These are phyloP conservation scores for Sinocyclocheilus anshuiensis DNA, from an alignment of 2,113 vertebrate species.

Conservation along the genomic window DNA sequence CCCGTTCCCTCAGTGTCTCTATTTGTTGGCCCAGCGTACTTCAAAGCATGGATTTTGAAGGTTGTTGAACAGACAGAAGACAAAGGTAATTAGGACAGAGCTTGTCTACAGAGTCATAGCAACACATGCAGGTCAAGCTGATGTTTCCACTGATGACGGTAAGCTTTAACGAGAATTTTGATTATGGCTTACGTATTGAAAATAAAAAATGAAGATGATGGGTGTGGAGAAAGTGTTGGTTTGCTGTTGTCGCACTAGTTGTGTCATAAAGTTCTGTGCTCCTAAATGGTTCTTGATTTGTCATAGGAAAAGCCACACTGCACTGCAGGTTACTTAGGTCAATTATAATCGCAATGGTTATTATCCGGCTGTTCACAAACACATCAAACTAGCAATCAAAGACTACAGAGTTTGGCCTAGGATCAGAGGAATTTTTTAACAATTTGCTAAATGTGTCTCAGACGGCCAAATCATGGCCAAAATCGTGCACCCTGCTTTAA, in stretches of 20 bases:
- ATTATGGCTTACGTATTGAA: not conserved
- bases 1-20: not conserved
- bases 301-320: not conserved
- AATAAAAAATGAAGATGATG: not conserved
- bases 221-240: too few species aligned
- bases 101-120: not conserved
- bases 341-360: not conserved
- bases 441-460: not conserved
- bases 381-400: not conserved
- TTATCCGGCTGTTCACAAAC: not conserved
- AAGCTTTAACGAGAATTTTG: not conserved
- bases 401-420: not conserved
- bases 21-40: not conserved
- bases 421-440: not conserved
- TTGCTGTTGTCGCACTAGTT: too few species aligned
- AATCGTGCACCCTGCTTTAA: too few species aligned
- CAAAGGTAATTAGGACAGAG: not conserved
- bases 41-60: not conserved
- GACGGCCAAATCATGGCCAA: not conserved
- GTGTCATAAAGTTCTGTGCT: too few species aligned
- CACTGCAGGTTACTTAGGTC: not conserved
- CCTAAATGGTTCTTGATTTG: not conserved
- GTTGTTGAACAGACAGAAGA: not conserved
- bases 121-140: not conserved
- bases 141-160: not conserved